A percentile compares a stretch with the other conserved stretches of the same genome.
Evolutionary conservation across 1,140 invertebrate species (phyloP).

Genomic region (Bombus balteatus): DNA sequence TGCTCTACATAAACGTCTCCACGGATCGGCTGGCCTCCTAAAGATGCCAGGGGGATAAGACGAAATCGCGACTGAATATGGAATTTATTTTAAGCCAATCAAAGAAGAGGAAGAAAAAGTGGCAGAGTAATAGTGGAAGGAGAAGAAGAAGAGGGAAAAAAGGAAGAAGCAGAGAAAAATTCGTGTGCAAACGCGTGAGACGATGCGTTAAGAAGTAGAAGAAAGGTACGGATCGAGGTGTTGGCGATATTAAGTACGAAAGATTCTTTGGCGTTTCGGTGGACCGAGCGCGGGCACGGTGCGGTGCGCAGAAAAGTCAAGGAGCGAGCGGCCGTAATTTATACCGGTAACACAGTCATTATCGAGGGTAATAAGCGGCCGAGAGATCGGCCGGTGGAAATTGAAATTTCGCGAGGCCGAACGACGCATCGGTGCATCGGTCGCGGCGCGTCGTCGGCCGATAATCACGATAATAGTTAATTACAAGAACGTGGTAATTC

Average conservation of each 20-base stretch:
- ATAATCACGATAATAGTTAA: slow-evolving; percentile 61
- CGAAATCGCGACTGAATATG: slow-evolving; percentile 37
- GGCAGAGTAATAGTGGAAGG: neutral
- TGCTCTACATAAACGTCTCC: slow-evolving; percentile 78
- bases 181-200: neutral
- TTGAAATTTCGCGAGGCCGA: slow-evolving; percentile 49
- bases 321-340: slow-evolving; percentile 36
- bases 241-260: neutral
- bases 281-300: neutral
- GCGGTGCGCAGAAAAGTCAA: slow-evolving; percentile 30
- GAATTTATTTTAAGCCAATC: neutral
- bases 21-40: slow-evolving; percentile 71
- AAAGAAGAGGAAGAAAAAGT: neutral
- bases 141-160: neutral
- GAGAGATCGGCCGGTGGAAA: slow-evolving; percentile 51
- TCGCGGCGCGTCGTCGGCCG: slow-evolving; percentile 43
- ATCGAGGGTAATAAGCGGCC: slow-evolving; percentile 53
- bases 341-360: slow-evolving; percentile 58
- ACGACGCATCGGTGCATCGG: slow-evolving; percentile 38
- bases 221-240: neutral
- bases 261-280: neutral
- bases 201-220: neutral
- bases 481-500: slow-evolving; percentile 57
- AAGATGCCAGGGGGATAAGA: slow-evolving; percentile 74
- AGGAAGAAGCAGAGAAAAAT: neutral